phyloP scores from a whole-genome alignment of 2,113 vertebrate genomes.

The Mus pahari region DNA sequence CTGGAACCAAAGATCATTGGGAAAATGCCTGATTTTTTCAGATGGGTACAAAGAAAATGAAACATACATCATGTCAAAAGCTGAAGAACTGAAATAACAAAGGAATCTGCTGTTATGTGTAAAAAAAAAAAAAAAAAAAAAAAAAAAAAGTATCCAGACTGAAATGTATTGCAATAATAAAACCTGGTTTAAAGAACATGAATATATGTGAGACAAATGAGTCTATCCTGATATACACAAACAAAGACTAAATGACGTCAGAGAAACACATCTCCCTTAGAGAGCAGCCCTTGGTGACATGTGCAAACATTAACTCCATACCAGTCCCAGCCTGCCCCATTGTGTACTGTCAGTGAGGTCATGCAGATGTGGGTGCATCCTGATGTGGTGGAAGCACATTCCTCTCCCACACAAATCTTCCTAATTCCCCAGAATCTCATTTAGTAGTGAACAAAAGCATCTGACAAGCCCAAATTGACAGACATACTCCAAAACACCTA shows the following conservation, averaged over 20 bases:
- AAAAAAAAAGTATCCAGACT: background rate
- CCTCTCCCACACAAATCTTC: background rate
- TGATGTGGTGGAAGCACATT: background rate
- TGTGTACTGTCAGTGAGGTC: background rate
- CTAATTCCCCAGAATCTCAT: background rate
- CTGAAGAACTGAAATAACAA: constrained; percentile 14
- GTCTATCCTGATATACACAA: background rate
- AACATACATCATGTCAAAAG: background rate
- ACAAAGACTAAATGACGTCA: background rate
- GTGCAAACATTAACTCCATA: background rate
- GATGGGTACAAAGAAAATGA: background rate
- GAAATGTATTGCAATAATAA: background rate
- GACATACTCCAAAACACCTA: background rate
- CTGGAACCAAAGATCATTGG: background rate
- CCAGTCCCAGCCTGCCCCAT: background rate
- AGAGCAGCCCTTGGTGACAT: background rate
- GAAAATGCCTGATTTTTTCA: constrained; percentile 22
- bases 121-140: background rate
- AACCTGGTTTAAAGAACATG: background rate
- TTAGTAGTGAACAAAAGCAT: background rate
- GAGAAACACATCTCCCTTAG: background rate
- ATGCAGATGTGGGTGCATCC: background rate
- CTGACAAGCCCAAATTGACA: background rate
- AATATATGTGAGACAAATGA: background rate
- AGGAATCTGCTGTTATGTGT: background rate